Conservation (phyloP, 2,888 invertebrate species). For the Himalopsyche japonica region DNA sequence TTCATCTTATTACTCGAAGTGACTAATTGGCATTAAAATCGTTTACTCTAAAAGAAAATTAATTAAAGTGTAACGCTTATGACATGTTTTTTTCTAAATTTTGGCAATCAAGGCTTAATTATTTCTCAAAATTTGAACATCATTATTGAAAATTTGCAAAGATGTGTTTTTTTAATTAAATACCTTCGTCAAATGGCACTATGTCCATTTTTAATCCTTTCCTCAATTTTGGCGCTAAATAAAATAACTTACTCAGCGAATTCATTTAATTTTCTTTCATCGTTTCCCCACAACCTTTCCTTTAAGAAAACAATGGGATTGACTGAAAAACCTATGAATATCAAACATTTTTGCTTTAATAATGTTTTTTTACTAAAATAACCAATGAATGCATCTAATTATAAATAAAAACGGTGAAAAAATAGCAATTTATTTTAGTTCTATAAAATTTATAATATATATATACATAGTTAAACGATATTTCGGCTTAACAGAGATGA, state of each 20-base stretch:
- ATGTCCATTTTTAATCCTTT: neutral
- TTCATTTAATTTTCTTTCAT: constrained; percentile 7
- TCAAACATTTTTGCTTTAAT: neutral
- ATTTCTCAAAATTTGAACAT: neutral
- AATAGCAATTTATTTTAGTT: too few species aligned
- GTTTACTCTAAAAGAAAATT: too few species aligned
- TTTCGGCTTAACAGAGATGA: too few species aligned
- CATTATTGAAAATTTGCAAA: neutral
- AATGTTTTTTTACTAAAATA: neutral
- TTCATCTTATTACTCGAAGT: too few species aligned
- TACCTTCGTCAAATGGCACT: neutral
- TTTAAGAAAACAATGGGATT: neutral
- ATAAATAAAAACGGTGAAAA: too few species aligned
- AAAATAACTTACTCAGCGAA: constrained; percentile 4
- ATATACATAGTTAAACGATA: too few species aligned
- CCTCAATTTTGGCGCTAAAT: neutral
- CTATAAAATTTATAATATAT: too few species aligned
- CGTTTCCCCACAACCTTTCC: neutral
- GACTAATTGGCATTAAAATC: too few species aligned
- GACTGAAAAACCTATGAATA: neutral
- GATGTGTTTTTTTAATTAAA: neutral
- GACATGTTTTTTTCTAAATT: neutral
- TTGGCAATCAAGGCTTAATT: neutral
- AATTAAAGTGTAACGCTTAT: too few species aligned
- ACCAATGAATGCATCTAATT: too few species aligned